Conservation (phyloP, 2,888 invertebrate genomes). For the Nezara viridula region DNA sequence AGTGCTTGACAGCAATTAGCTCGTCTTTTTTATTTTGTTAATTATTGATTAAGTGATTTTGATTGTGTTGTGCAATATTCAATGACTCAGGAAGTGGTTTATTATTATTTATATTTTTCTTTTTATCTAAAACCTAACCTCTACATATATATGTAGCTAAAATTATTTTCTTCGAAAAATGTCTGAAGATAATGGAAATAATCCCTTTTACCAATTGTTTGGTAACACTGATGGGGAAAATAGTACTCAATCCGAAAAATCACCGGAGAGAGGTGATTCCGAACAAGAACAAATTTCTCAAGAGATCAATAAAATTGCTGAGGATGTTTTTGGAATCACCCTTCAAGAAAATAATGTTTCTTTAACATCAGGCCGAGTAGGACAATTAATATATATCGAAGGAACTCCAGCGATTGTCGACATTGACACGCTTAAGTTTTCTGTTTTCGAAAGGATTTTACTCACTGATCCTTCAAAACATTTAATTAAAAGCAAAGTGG, state of each 20-base stretch:
- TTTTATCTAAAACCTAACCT: conserved; percentile 22
- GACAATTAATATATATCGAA: conserved; percentile 75
- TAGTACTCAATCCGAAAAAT: background rate
- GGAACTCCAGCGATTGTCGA: conserved; percentile 70
- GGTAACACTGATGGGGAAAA: conserved; percentile 23
- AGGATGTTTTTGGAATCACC: conserved; percentile 82
- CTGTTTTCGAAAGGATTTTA: conserved; percentile 83
- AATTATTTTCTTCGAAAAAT: conserved; percentile 49
- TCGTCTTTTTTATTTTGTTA: background rate
- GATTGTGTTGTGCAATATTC: conserved; percentile 41
- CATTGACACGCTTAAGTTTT: conserved; percentile 80
- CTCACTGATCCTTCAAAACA: conserved; percentile 66
- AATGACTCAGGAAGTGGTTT: conserved; percentile 34
- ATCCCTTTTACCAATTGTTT: conserved; percentile 58
- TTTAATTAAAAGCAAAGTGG: conserved; percentile 56
- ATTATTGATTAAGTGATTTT: conserved; percentile 18
- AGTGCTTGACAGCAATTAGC: conserved; percentile 6
- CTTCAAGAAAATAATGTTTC: conserved; percentile 72
- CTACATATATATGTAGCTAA: background rate
- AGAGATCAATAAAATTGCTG: conserved; percentile 73
- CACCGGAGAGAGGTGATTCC: background rate
- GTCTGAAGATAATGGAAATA: conserved; percentile 55
- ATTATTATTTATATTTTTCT: conserved; percentile 45
- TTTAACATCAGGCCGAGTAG: conserved; percentile 65
- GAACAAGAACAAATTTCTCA: conserved; percentile 43